These are phyloP conservation scores for Platypus cylindrus DNA, from an alignment of 2,888 invertebrate genomes.

Conservation along the genomic window DNA sequence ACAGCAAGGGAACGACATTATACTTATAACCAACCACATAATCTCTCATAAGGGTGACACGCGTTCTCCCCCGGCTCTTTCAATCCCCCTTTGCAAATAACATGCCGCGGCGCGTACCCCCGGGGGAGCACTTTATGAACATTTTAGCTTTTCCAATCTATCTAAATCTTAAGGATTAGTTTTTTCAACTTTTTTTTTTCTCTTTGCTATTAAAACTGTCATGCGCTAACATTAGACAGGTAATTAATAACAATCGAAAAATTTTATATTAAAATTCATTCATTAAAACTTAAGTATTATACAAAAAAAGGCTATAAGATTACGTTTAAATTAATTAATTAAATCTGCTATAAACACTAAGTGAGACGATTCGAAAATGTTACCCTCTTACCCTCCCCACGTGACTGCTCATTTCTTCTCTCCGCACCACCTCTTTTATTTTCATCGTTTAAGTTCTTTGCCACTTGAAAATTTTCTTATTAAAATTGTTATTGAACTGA, in stretches of 20 bases:
- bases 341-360: slow-evolving; percentile 37
- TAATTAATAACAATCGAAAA: too few relatives aligned
- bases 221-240: too few relatives aligned
- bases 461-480: slow-evolving; percentile 1
- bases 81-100: too few relatives aligned
- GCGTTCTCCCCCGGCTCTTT: slow-evolving; percentile 28
- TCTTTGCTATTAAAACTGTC: too few relatives aligned
- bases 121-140: slow-evolving; percentile 37
- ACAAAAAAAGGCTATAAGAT: slow-evolving; percentile 14
- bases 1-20: slow-evolving; percentile 19
- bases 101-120: too few relatives aligned
- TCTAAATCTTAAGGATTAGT: too few relatives aligned
- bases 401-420: slow-evolving; percentile 10
- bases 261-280: too few relatives aligned
- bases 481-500: slow-evolving; percentile 2
- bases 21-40: slow-evolving; percentile 30
- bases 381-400: slow-evolving; percentile 5
- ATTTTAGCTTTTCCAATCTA: slow-evolving; percentile 35
- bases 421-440: too few relatives aligned
- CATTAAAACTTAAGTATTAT: too few relatives aligned
- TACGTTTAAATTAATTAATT: slow-evolving; percentile 38
- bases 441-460: too few relatives aligned
- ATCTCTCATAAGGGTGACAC: slow-evolving; percentile 34
- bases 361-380: slow-evolving; percentile 21
- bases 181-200: too few relatives aligned